phyloP scores from a whole-genome alignment of 2,888 invertebrate genomes.

The Ceratothoa steindachneri region DNA sequence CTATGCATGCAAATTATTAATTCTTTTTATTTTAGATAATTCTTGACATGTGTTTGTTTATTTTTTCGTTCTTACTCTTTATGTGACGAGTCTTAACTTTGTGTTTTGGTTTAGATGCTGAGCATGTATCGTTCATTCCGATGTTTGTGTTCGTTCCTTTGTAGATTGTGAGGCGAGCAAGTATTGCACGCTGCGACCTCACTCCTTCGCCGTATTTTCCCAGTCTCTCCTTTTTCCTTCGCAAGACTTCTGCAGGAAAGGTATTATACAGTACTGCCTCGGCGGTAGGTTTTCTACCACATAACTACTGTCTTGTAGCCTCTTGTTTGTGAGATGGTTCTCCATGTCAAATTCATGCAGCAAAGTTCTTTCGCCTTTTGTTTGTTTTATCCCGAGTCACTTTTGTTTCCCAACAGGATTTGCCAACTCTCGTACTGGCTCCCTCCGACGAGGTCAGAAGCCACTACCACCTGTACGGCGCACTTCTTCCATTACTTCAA shows the following conservation, averaged over 20 bases:
- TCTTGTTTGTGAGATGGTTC: no score
- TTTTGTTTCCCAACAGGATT: background rate
- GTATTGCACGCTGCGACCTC: conserved; percentile 41
- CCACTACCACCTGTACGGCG: conserved; percentile 46
- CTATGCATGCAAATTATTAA: no score
- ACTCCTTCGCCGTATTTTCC: conserved; percentile 28
- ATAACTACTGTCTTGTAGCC: background rate
- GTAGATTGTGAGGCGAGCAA: conserved; percentile 39
- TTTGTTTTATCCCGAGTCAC: no score
- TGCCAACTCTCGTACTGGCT: conserved; percentile 30
- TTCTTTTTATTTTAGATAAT: no score
- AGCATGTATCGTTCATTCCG: background rate
- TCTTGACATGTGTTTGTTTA: no score
- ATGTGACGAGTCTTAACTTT: no score
- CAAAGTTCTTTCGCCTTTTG: no score
- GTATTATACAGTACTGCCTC: conserved; percentile 14
- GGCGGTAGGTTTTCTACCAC: background rate
- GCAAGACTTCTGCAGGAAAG: conserved; percentile 36
- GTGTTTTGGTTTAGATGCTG: no score
- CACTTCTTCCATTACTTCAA: conserved; percentile 42
- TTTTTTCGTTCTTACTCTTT: no score
- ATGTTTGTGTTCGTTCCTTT: conserved; percentile 11
- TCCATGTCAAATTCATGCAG: no score
- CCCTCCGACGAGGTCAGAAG: conserved; percentile 40
- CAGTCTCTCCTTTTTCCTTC: conserved; percentile 23